Evolutionary conservation across 2,888 invertebrate genomes (phyloP), one percentile per base, ranked within the genome.

Genomic region (Drosophila nr. medialis): DNA sequence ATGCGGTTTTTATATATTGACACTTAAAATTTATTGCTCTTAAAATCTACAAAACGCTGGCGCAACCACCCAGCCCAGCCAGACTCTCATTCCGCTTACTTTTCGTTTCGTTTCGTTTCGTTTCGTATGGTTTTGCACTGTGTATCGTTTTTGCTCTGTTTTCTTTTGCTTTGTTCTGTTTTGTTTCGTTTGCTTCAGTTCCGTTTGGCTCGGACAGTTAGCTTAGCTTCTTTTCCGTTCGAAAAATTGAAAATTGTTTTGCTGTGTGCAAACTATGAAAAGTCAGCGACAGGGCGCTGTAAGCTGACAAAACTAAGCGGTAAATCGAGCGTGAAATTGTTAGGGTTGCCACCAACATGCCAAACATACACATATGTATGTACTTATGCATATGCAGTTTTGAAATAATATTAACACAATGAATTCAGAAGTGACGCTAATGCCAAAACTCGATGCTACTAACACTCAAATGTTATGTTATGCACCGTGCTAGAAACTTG

Each of bases 1-100:
- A 90, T 86, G 90, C 88, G 86, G 86, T 86, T 86, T 82, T 89
- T 86, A 83, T 86, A 85, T 86, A 86, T 86, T 86, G 90, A 86
- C 86, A 86, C 88, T 90, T 90, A 63, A 86, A 87, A 85, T 85
- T 85, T 85, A 89, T 85, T 89, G 85, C 82, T 77, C 89, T 85
- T 89, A 77, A 85, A 85, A 87, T 89, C 85, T 89, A 89, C 88
- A 85, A 89, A 85, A 79, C 87, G 85, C 73, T 79, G 48, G 64
- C 42, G 38, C 56, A 45, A 36, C 63, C 50, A 60, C 15, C 60
- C 51, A 15, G 60, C 62, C 69, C 64, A 54, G 62, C 75, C 50
- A 49, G 53, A 50, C 27, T 30, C 24, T 64, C 38, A 63, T 42
- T 68, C 42, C 62, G 45, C 70, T 61, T 61, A 45, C 38, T 68